Evolutionary conservation across 64 coral and sea anemone genomes (phyloP).

Genomic region (Dendrophyllia cribrosa): DNA sequence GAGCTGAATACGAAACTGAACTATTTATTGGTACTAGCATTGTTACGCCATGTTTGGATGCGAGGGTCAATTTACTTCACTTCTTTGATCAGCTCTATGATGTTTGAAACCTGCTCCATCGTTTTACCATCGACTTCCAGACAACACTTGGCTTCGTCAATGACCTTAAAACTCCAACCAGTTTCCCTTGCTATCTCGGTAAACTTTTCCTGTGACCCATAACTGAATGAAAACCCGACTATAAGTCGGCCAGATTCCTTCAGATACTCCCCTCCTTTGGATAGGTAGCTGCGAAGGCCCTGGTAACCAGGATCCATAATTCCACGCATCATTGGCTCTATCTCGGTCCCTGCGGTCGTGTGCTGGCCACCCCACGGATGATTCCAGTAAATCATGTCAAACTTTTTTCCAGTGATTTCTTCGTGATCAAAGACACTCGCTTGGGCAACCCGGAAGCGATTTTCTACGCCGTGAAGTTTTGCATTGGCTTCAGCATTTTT

Average conservation of each 20-base stretch:
- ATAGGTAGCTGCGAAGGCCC: constrained; percentile 48
- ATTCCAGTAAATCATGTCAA: constrained; percentile 71
- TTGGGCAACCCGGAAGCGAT: constrained; percentile 27
- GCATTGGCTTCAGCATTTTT: constrained; percentile 66
- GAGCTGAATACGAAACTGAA: too few species aligned
- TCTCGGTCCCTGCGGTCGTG: not conserved
- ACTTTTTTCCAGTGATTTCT: constrained; percentile 61
- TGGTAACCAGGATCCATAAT: constrained; percentile 60
- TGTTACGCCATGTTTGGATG: too few species aligned
- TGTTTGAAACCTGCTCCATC: not conserved
- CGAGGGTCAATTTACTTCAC: not conserved
- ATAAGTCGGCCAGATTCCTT: constrained; percentile 36
- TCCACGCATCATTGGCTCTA: constrained; percentile 17
- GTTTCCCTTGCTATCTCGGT: not conserved
- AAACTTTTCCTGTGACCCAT: constrained; percentile 25
- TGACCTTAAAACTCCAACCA: not conserved
- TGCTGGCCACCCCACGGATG: constrained; percentile 23
- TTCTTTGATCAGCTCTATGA: not conserved
- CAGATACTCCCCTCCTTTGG: constrained; percentile 33
- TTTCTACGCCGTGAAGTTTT: constrained; percentile 34
- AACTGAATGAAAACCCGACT: constrained; percentile 12
- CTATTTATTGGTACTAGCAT: too few species aligned
- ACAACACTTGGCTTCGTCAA: not conserved
- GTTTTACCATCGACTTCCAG: not conserved
- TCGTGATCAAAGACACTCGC: constrained; percentile 56